These are phyloP conservation scores for Botia kubotai DNA, from an alignment of 2,797 vertebrate genomes.

Conservation along the genomic window DNA sequence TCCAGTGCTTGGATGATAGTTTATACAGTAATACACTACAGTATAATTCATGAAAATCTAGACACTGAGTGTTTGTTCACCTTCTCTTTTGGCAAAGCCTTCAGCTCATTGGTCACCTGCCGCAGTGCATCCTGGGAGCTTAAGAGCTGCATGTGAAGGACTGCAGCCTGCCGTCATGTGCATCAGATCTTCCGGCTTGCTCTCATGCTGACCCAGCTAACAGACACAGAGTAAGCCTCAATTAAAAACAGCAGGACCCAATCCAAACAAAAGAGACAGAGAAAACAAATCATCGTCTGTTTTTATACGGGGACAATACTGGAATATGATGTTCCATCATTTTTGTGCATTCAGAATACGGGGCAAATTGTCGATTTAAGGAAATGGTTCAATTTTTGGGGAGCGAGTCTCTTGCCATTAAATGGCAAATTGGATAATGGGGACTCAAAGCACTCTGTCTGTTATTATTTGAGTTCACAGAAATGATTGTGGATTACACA, in stretches of 20 bases:
- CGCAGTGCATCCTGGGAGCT: constrained; percentile 62
- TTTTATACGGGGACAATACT: constrained; percentile 15
- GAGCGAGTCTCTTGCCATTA: constrained; percentile 38
- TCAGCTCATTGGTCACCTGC: constrained; percentile 48
- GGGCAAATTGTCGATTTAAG: constrained; percentile 56
- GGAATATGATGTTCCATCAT: constrained; percentile 19
- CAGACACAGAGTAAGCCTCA: constrained; percentile 1
- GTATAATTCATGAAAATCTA: background rate
- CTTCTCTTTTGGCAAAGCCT: constrained; percentile 41
- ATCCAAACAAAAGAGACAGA: background rate
- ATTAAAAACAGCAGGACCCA: background rate
- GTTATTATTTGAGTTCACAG: constrained; percentile 49
- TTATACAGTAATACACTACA: background rate
- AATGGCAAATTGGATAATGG: constrained; percentile 62
- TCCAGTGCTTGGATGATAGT: too few relatives aligned
- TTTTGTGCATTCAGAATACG: constrained; percentile 25
- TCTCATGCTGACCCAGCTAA: constrained; percentile 57
- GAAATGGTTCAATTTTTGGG: constrained; percentile 58
- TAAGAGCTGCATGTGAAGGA: constrained; percentile 56
- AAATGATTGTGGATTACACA: constrained; percentile 62
- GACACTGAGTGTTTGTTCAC: background rate
- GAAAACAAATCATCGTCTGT: background rate
- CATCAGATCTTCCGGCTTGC: constrained; percentile 35
- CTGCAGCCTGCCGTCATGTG: constrained; percentile 42
- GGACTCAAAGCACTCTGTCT: constrained; percentile 46